Base-by-base conservation (phyloP, 2,113 vertebrate genomes). In the Rhabdomys dilectus region DNA sequence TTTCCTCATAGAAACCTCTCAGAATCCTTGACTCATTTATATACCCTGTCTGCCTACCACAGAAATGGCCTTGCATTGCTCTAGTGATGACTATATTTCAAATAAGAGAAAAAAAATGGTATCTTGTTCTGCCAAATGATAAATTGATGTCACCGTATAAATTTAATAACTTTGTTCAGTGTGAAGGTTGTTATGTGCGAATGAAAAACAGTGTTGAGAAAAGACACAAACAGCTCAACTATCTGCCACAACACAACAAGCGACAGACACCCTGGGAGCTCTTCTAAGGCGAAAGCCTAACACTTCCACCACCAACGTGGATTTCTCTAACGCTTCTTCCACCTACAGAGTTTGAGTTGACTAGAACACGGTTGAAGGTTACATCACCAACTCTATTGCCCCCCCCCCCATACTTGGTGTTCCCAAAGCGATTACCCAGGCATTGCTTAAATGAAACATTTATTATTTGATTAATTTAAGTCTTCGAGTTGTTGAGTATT, bases 151-250 rank as follows among this genome's bases (percentile, higher is more conserved):
- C 89, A 89, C 80, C 72, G 60, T 53, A 51, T 73, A 97, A 97
- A 39, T 97, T 96, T 95, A 91, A 70, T 89, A 88, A 89, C 87
- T 89, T 95, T 96, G 89, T 96, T 88, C 60, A 88, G 92, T 86
- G 86, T 93, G 96, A 97, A 96, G 21, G 31, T 42, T 94, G 89
- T 58, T 96, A 93, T 62, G 64, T 93, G 85, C 36, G 22, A 95
- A 96, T 93, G 91, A 94, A 96, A 97, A 92, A 92, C 77, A 89
- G 89, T 96, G 92, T 96, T 82, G 76, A 97, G n/a, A 86, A 96
- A 89, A 89, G 48, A 26, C 15, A 95, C 62, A 84, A 88, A 96
- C 34, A 96, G 62, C 75, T 87, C 72, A 91, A 80, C 58, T 73
- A 39, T 51, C 58, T 82, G 2, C 36, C 88, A 97, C 56, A 96